Percentiles rank a stretch among this genome's conserved stretches.
These are phyloP conservation scores for Verasper variegatus DNA, from an alignment of 2,113 vertebrate genomes.

Conservation along the genomic window DNA sequence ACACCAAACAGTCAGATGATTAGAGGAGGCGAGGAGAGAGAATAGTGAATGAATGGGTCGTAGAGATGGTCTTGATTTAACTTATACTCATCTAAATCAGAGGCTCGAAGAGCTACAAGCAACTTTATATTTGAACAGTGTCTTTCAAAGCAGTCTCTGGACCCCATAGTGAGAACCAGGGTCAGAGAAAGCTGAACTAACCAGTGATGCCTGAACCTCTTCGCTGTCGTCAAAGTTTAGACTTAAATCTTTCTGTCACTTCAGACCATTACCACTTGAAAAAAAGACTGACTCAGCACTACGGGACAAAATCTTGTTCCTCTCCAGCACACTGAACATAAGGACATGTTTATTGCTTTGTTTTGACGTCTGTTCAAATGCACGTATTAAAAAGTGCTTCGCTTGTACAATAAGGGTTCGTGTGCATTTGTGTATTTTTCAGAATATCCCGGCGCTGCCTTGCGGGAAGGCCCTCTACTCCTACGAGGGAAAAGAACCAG, in stretches of 20 bases:
- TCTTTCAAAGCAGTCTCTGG: too few species aligned
- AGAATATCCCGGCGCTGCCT: conserved; percentile 92
- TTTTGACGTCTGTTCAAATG: neutral
- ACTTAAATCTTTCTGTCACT: neutral
- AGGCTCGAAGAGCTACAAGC: too few species aligned
- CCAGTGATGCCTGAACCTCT: neutral
- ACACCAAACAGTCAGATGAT: too few species aligned
- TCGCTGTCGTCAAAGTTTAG: too few species aligned
- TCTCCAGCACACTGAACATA: neutral
- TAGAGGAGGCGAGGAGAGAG: too few species aligned
- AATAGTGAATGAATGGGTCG: too few species aligned
- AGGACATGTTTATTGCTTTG: neutral
- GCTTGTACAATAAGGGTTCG: neutral
- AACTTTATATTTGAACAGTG: too few species aligned
- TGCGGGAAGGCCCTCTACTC: conserved; percentile 95
- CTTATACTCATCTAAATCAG: too few species aligned
- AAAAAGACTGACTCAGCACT: neutral
- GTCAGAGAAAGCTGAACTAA: too few species aligned
- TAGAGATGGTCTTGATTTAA: too few species aligned
- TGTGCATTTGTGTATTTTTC: conserved; percentile 40
- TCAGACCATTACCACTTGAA: neutral
- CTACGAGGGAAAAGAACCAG: conserved; percentile 95
- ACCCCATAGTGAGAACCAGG: too few species aligned
- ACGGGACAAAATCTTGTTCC: neutral
- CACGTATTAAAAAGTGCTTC: neutral